Conservation (phyloP, 2,797 vertebrate species). For the Channa striata region DNA sequence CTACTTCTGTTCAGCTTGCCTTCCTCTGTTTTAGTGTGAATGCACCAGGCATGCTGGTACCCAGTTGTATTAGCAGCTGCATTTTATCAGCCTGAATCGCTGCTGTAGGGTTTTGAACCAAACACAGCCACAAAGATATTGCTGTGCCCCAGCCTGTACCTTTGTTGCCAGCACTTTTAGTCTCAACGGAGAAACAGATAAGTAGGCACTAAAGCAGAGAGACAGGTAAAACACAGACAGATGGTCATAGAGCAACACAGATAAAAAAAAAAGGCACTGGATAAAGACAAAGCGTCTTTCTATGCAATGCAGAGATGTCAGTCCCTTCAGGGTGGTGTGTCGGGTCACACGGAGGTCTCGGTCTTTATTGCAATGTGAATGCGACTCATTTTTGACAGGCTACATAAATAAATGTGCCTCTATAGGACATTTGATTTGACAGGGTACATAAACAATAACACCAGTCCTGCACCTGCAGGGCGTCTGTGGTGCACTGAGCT, state of each 20-base stretch:
- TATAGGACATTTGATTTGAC: conserved; percentile 62
- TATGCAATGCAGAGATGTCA: conserved; percentile 26
- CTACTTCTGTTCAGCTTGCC: background rate
- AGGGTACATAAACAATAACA: conserved; percentile 55
- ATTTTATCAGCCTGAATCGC: too few species aligned
- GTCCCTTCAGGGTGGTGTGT: background rate
- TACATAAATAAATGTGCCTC: conserved; percentile 52
- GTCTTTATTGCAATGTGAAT: conserved; percentile 52
- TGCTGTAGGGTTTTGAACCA: too few species aligned
- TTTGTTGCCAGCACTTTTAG: background rate
- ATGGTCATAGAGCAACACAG: background rate
- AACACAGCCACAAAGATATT: background rate
- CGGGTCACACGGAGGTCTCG: conserved; percentile 37
- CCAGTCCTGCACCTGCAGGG: conserved; percentile 30
- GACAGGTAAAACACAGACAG: conserved; percentile 16
- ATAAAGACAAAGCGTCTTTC: conserved; percentile 29
- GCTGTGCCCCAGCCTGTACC: background rate
- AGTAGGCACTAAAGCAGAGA: background rate
- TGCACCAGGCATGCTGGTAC: background rate
- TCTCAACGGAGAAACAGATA: background rate
- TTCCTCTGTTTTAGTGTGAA: background rate
- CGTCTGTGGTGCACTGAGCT: conserved; percentile 4
- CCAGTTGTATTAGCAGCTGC: too few species aligned
- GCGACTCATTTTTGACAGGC: conserved; percentile 51
- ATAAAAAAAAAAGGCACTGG: conserved; percentile 40